A percentile compares a stretch with the other conserved stretches of the same genome.
Conservation (phyloP, 1,140 invertebrate species). For the Theocolax elegans region DNA sequence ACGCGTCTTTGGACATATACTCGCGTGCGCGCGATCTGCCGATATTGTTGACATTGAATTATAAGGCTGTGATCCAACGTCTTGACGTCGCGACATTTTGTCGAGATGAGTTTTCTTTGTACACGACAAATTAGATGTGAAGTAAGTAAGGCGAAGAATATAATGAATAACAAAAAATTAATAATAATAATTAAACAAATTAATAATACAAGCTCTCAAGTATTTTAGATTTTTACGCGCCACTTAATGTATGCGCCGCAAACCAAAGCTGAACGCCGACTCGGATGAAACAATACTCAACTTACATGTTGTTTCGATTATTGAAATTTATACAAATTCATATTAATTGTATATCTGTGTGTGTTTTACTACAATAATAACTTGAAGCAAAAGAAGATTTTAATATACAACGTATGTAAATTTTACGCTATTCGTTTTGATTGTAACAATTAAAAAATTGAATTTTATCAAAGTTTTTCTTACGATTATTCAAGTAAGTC, state of each 20-base stretch:
- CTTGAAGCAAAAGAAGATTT: neutral
- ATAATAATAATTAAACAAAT: slow-evolving; percentile 15
- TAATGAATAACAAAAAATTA: slow-evolving; percentile 13
- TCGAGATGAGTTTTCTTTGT: slow-evolving; percentile 36
- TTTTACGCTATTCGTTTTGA: no score
- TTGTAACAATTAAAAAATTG: no score
- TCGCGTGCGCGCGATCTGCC: slow-evolving; percentile 30
- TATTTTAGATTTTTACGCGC: slow-evolving; percentile 26
- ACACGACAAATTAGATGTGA: slow-evolving; percentile 32
- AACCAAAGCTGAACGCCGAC: slow-evolving; percentile 25
- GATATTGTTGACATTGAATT: slow-evolving; percentile 43
- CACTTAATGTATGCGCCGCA: slow-evolving; percentile 9
- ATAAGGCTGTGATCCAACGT: slow-evolving; percentile 42
- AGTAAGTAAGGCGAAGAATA: slow-evolving; percentile 20
- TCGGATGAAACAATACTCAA: neutral
- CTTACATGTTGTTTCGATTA: no score
- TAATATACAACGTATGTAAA: no score
- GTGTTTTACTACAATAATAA: neutral
- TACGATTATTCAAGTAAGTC: no score
- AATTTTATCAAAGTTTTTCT: no score
- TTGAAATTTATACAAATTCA: neutral
- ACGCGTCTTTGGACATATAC: slow-evolving; percentile 21
- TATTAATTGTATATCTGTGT: neutral
- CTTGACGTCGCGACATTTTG: slow-evolving; percentile 34
- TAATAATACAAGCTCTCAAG: slow-evolving; percentile 23